Evolutionary conservation across 2,888 invertebrate genomes (phyloP).

Genomic region (Ormyrus thymus): DNA sequence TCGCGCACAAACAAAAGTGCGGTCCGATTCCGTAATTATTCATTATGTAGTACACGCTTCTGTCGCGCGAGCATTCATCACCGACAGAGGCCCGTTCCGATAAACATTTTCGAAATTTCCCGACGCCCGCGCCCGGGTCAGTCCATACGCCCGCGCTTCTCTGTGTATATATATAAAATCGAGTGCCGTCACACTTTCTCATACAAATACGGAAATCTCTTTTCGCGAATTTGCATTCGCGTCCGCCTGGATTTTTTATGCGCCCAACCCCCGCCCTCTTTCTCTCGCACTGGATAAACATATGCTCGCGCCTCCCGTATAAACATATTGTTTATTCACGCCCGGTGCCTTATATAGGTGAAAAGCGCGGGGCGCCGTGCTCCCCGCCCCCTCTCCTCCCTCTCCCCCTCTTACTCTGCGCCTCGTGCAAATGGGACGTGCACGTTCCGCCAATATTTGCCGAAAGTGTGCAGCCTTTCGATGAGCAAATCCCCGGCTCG

Average conservation of each 20-base stretch:
- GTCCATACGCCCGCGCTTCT: too few species aligned
- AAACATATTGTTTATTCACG: conserved; percentile 58
- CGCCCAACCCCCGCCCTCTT: not conserved
- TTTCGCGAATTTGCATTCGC: conserved; percentile 9
- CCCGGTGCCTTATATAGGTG: conserved; percentile 3
- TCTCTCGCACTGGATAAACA: not conserved
- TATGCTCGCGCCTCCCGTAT: conserved; percentile 16
- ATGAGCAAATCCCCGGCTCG: not conserved
- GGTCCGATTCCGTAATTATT: conserved; percentile 39
- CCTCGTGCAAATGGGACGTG: conserved; percentile 58
- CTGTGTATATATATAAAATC: too few species aligned
- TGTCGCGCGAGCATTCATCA: conserved; percentile 5
- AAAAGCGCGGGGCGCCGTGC: conserved; percentile 7
- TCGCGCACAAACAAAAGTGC: conserved; percentile 43
- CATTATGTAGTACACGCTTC: conserved; percentile 21
- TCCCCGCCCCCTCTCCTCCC: too few species aligned
- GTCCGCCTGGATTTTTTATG: not conserved
- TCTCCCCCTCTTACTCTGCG: too few species aligned
- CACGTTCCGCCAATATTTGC: conserved; percentile 73
- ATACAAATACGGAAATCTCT: not conserved
- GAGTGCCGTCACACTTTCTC: too few species aligned
- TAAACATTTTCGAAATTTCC: conserved; percentile 20
- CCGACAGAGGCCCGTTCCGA: not conserved
- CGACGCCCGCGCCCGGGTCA: not conserved
- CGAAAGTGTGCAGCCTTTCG: conserved; percentile 62